Base-by-base conservation (phyloP, 2,888 invertebrate species). In the Xylocampa areola region DNA sequence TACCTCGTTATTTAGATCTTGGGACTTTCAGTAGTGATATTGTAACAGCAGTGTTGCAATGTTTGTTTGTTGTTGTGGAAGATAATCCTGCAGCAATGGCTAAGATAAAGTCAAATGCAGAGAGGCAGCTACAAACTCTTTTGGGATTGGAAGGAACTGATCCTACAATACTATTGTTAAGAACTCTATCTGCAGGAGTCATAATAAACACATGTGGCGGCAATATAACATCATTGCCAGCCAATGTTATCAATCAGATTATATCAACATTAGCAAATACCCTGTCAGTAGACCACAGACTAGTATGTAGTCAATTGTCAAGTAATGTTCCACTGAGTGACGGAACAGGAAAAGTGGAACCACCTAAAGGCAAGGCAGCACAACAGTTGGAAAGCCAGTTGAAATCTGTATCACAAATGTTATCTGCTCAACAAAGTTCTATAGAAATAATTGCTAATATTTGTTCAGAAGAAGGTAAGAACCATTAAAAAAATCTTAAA, bases 361-460 rank as follows among this genome's bases (percentile, higher is more conserved):
- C 82, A 10, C 85, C 88, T 4, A 90, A 89, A 63, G 90, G 87
- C 13, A 89, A 90, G 60, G 87, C 89, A 21, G 89, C 87, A 2
- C 87, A 89, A 37, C 82, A 85, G 2, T 80, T 94, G 10, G 94
- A 94, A 17, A 91, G 87, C 45, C 91, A 94, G 45, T 75, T 95
- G 2, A 90, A 92, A 58, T 88, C 94, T 40, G 84, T 95, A 1
- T 90, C 90, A 59, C 92, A 95, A 71, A 87, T 96, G 57, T 77
- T 97, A n/a, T 95, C 95, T 65, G 96, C 96, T 0, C 96, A 97
- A 80, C 95, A 96, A 73, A 94, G 95, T 80, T 95, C 96, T 0
- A 87, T 96, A 35, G 97, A 97, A 88, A 95, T 96, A 60, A 86
- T 96, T 51, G 95, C 97, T 17, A 97, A 97, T 85, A 88, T 97